These are phyloP conservation scores for Triplophysa rosa DNA, from an alignment of 2,113 vertebrate species.

Conservation along the genomic window DNA sequence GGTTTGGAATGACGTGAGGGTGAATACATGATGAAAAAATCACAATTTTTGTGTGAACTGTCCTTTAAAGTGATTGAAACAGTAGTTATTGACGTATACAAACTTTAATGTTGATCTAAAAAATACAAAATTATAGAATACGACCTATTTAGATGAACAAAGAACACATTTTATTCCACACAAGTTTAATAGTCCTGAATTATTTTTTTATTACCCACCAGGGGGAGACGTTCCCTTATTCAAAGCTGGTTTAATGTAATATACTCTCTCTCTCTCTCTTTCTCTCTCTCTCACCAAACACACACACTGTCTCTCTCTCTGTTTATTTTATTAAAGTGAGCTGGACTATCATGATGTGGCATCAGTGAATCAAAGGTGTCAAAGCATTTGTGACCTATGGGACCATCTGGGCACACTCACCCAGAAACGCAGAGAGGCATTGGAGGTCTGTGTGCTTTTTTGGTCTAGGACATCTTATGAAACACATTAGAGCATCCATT, in stretches of 20 bases:
- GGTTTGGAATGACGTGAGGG: too few species aligned
- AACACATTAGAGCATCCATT: slow-evolving; percentile 26
- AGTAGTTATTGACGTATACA: background rate
- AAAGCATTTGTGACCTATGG: slow-evolving; percentile 98
- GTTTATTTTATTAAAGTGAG: slow-evolving; percentile 71
- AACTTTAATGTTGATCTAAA: background rate
- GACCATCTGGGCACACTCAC: slow-evolving; percentile 94
- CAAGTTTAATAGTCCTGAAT: background rate
- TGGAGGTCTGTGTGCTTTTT: slow-evolving; percentile 79
- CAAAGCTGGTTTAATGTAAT: background rate
- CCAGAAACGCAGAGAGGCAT: slow-evolving; percentile 91
- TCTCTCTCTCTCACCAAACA: background rate
- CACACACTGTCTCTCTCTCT: slow-evolving; percentile 53
- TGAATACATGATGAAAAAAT: too few species aligned
- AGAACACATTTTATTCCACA: too few species aligned
- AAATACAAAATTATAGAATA: background rate
- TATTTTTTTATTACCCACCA: background rate
- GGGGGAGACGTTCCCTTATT: background rate
- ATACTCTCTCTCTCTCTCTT: background rate
- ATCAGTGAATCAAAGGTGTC: slow-evolving; percentile 91
- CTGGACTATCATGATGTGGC: slow-evolving; percentile 94
- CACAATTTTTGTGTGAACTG: too few species aligned
- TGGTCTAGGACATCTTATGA: background rate
- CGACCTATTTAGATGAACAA: too few species aligned
- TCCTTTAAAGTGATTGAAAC: too few species aligned